Evolutionary conservation across 2,113 vertebrate species (phyloP), one percentile per base, ranked within the genome.

Genomic region (Typhlomys cinereus): DNA sequence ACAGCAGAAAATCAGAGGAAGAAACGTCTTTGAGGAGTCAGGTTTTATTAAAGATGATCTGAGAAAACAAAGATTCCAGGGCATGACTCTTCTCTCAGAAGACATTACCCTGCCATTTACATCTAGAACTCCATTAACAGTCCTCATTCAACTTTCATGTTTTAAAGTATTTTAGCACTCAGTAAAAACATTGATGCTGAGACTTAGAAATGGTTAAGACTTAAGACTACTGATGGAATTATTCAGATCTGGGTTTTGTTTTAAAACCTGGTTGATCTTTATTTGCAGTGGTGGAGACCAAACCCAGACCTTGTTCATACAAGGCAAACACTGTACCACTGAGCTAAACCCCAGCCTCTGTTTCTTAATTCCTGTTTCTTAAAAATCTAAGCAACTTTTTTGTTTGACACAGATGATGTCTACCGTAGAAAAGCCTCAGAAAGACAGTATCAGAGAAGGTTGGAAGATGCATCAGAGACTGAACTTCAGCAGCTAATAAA

Each of bases 371-470:
- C 20, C 61, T 62, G 46, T 93, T 89, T 78, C 50, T 91, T 85
- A 81, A 80, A 31, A 93, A 90, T 89, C 95, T 46, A 73, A 95
- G 34, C 64, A 91, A 76, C 83, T 11, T 57, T 66, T 89, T n/a
- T 97, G 95, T 97, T 95, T 94, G 87, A 94, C 94, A 80, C 97
- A 99, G 99, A 99, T 98, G 99, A 99, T 46, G 99, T 99, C 96
- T 99, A 99, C 98, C 98, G 99, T 88, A 99, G 99, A 97, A 99
- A 99, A 95, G 97, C 61, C 34, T 99, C 99, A 25, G 99, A 99
- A 89, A 98, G 99, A 85, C 97, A 96, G 66, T 98, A 99, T 27
- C 96, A 99, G 96, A 96, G 92, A 82, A 99, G 97, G 92, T 96
- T 98, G 85, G 93, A 98, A 73, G 98, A 98, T 78, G 97, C 95